Evolutionary conservation across 2,797 vertebrate genomes (phyloP).

Genomic region (Florisuga fusca): DNA sequence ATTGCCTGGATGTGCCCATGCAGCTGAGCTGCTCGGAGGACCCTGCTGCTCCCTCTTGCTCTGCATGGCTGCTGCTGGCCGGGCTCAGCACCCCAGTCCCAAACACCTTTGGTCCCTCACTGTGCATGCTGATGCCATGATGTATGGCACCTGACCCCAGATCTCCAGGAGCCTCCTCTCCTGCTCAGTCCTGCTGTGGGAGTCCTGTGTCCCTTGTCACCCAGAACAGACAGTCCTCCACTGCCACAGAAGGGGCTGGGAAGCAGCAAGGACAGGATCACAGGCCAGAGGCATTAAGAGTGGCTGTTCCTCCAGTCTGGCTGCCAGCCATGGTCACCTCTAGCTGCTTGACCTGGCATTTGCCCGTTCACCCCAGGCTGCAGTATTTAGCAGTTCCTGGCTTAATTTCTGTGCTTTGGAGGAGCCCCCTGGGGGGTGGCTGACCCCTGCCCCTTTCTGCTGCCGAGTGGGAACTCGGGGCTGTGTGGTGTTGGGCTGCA

Average conservation of each 20-base stretch:
- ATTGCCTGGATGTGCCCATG: accelerated
- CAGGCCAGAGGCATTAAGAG: not conserved
- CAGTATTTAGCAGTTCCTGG: not conserved
- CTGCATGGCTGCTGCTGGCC: accelerated
- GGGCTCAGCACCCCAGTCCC: accelerated
- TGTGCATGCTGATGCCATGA: accelerated
- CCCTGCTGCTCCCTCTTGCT: not conserved
- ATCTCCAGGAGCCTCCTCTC: not conserved
- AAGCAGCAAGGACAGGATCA: not conserved
- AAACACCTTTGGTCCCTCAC: accelerated
- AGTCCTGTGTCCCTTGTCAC: not conserved
- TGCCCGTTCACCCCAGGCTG: not conserved
- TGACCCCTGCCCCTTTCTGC: not conserved
- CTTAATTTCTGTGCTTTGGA: not conserved
- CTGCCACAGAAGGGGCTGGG: not conserved
- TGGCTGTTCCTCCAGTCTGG: not conserved
- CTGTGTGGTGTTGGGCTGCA: not conserved
- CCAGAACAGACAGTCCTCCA: not conserved
- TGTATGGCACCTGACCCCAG: accelerated
- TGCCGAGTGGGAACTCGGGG: accelerated
- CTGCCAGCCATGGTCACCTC: accelerated
- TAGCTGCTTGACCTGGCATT: not conserved
- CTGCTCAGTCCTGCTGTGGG: not conserved
- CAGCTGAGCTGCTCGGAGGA: not conserved
- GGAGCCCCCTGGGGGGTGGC: accelerated